Percentiles rank a stretch among this genome's conserved stretches.
Conservation (phyloP, 1,140 invertebrate genomes). For the Aphis craccivora region DNA sequence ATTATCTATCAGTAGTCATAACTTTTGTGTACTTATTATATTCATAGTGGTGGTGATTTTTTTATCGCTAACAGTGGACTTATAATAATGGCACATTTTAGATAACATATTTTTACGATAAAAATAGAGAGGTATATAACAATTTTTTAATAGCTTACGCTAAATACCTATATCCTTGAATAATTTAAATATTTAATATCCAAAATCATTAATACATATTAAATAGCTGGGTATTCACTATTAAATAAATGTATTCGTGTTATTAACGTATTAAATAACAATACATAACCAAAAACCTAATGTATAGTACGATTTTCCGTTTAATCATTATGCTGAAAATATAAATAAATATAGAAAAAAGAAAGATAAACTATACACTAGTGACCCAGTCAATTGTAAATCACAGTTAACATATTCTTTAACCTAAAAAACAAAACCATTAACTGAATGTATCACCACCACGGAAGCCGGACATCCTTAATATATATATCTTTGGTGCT, state of each 20-base stretch:
- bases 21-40: too few relatives aligned
- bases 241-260: too few relatives aligned
- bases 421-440: background rate
- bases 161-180: too few relatives aligned
- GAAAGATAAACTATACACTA: background rate
- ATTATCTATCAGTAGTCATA: too few relatives aligned
- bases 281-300: background rate
- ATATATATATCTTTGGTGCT: background rate
- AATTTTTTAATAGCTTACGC: too few relatives aligned
- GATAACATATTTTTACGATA: too few relatives aligned
- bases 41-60: too few relatives aligned
- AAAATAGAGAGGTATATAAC: too few relatives aligned
- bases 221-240: background rate
- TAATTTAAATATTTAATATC: too few relatives aligned
- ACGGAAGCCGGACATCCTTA: background rate
- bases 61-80: too few relatives aligned
- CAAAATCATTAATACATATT: background rate
- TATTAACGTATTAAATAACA: too few relatives aligned
- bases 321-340: background rate
- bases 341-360: background rate
- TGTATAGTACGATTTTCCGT: rapidly evolving
- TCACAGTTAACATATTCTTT: background rate
- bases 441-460: background rate
- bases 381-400: background rate
- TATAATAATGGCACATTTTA: too few relatives aligned